Conservation (phyloP, 2,113 vertebrate genomes). For the Dipodomys ordii region DNA sequence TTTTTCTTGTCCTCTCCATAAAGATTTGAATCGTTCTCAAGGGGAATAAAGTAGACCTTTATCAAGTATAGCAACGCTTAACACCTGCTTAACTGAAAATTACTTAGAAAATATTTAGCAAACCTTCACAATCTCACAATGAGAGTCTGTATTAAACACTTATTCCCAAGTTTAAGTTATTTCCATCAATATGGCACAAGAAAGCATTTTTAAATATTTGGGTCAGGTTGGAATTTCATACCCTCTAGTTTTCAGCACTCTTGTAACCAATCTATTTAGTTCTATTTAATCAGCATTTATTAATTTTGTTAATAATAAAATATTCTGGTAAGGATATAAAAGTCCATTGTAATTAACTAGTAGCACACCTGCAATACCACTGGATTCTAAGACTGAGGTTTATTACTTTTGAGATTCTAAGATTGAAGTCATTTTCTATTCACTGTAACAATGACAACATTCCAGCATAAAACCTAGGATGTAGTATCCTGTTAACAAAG, state of each 20-base stretch:
- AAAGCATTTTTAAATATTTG: not conserved
- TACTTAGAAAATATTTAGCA: slow-evolving; percentile 55
- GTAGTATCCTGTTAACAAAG: not conserved
- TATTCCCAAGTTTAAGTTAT: not conserved
- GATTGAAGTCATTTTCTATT: not conserved
- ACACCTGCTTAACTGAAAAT: slow-evolving; percentile 76
- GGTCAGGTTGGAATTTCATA: slow-evolving; percentile 24
- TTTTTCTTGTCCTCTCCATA: slow-evolving; percentile 13
- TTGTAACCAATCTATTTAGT: slow-evolving; percentile 18
- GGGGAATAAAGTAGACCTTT: slow-evolving; percentile 67
- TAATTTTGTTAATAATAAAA: no score
- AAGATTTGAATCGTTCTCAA: slow-evolving; percentile 70
- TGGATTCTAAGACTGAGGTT: not conserved
- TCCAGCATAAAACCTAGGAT: not conserved
- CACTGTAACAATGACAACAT: not conserved
- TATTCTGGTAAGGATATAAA: not conserved
- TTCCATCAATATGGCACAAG: slow-evolving; percentile 31
- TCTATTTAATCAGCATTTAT: no score
- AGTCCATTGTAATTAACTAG: slow-evolving; percentile 17
- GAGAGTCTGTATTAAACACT: slow-evolving; percentile 6
- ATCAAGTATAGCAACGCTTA: slow-evolving; percentile 69
- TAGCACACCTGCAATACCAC: not conserved
- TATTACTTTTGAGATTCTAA: not conserved
- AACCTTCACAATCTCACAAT: slow-evolving; percentile 53
- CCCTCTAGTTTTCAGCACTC: slow-evolving; percentile 32